Evolutionary conservation across 1,140 invertebrate species (phyloP), one percentile per base, ranked within the genome.

Genomic region (Cotesia glomerata): DNA sequence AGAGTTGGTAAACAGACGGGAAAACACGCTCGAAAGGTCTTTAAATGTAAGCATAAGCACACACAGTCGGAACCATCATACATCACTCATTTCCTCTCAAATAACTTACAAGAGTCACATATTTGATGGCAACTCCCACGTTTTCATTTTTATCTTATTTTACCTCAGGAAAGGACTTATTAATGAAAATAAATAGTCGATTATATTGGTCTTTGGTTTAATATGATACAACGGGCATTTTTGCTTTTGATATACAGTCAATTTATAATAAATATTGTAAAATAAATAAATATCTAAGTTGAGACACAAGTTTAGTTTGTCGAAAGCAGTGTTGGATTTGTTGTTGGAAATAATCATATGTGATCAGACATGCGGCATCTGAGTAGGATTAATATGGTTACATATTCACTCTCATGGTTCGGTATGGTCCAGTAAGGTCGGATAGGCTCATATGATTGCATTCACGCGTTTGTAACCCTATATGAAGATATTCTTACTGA

Each of bases 1-100:
- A 86, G 77, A 76, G 78, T 84, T 73, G 65, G 81, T 78, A 86
- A 86, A 86, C 81, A 86, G 77, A 81, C 84, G 84, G 84, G 81
- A 79, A 76, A 77, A 73, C 67, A 81, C 80, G 39, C 39, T 45
- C 39, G 39, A 45, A 45, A 45, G 7, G 11, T 45, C 8, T 45
- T 45, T 7, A 45, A 45, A 45, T 45, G 11, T 45, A 45, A 9
- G 84, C 77, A 84, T 16, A 77, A 78, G 79, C 79, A 52, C 63
- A 66, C 77, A 76, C 76, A 71, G 62, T 71, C 51, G 64, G 54
- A 51, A 39, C 69, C 61, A 58, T 77, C 76, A 76, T 78, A 79
- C 72, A 84, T 83, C 81, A 83, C 78, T 79, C 81, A 80, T 84
- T 84, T 84, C 81, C 83, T 81, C 79, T 86, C 81, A 84, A 84